Base-by-base conservation (phyloP, 2,888 invertebrate species). In the Phaedon cochleariae region DNA sequence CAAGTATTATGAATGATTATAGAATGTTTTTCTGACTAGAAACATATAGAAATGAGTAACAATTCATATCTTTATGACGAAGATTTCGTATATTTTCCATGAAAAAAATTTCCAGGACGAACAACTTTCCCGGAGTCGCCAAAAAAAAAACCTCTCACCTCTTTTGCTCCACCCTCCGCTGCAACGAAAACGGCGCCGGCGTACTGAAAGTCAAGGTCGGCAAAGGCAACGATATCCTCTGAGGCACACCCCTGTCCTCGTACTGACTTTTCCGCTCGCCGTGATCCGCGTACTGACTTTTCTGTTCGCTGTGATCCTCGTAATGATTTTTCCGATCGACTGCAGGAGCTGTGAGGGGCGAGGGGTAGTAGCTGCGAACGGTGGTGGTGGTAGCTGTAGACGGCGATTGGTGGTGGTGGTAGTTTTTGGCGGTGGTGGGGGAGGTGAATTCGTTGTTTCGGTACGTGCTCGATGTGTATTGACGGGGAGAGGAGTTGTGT, bases 141-240 rank as follows among this genome's bases (percentile, higher is more conserved):
- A n/a, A n/a, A n/a, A n/a, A n/a, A n/a, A n/a, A n/a, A n/a, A n/a
- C n/a, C 34, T 34, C 21, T 18, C 48, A 65, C 58, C 83, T 70
- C 73, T 84, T 84, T 17, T 78, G 75, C 69, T 83, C 83, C 17
- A 79, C 74, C 70, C 80, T 81, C 60, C 75, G 76, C 49, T 74
- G 74, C 9, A 81, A 73, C 41, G 79, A 76, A 65, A 84, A 84
- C 0, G 84, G 84, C 4, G 84, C 81, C 7, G 84, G 84, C 0
- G 83, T 81, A 68, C 83, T 84, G 64, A 84, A 83, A 0, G 79
- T 79, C 45, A 84, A 71, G 7, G 83, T 79, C 3, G 82, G 78
- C 45, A 83, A 62, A n/a, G 82, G 81, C 55, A 81, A 62, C 68
- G 82, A 81, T 9, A 81, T 45, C 60, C 76, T 74, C 60, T 80